A percentile compares a stretch with the other conserved stretches of the same genome.
Evolutionary conservation across 2,113 vertebrate genomes (phyloP).

Genomic region (Salvelinus alpinus): DNA sequence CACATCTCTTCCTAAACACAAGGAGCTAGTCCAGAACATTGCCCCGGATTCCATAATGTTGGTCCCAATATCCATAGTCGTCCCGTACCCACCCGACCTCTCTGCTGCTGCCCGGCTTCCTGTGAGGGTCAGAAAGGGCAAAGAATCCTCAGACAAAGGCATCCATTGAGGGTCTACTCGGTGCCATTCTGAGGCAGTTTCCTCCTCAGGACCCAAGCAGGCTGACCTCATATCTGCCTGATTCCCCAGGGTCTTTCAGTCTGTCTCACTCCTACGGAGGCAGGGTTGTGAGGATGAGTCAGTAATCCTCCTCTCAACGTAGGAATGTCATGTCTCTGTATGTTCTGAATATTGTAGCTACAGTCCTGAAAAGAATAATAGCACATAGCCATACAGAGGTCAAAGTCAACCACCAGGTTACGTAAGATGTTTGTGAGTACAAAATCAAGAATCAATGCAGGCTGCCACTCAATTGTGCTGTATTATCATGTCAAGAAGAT

Average conservation of each 20-base stretch:
- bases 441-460: too few species aligned
- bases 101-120: neutral
- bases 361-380: neutral
- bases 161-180: neutral
- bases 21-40: too few species aligned
- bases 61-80: neutral
- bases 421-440: too few species aligned
- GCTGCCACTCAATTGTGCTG: too few species aligned
- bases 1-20: neutral
- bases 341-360: neutral
- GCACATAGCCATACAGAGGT: neutral
- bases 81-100: neutral
- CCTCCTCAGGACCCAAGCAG: neutral
- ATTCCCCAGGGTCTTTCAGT: neutral
- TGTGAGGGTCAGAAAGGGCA: neutral
- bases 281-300: neutral
- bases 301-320: neutral
- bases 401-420: neutral
- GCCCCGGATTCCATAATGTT: neutral
- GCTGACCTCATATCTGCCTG: neutral
- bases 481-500: too few species aligned
- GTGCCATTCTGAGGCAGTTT: constrained; percentile 2
- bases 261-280: neutral
- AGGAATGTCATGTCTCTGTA: neutral
- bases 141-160: neutral